phyloP scores from a whole-genome alignment of 2,113 vertebrate genomes.

The Pyxicephalus adspersus region DNA sequence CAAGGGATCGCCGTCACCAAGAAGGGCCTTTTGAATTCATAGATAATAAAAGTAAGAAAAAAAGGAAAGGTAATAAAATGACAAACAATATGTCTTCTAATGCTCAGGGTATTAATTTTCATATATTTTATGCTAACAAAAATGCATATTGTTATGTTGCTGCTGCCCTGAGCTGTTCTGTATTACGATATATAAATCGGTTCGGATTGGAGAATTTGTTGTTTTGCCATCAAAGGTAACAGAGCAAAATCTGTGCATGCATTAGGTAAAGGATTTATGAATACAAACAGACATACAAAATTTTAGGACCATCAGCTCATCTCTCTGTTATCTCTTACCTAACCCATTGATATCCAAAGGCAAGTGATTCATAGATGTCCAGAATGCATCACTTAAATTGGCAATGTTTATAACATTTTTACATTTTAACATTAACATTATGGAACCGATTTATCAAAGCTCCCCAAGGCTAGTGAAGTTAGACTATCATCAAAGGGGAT shows the following conservation, averaged over 20 bases:
- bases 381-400: too few species aligned
- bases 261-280: too few species aligned
- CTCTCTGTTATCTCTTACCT: too few species aligned
- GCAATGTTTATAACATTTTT: too few species aligned
- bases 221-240: background rate
- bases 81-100: constrained; percentile 27
- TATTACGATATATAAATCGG: background rate
- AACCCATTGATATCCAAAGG: too few species aligned
- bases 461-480: too few species aligned
- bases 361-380: too few species aligned
- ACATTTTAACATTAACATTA: too few species aligned
- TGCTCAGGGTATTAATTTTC: constrained; percentile 39
- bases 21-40: constrained; percentile 20
- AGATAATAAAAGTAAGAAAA: background rate
- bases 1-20: constrained; percentile 48
- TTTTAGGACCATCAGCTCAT: too few species aligned
- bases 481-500: too few species aligned
- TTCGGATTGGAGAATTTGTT: constrained; percentile 7
- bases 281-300: too few species aligned
- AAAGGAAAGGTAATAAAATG: constrained; percentile 12
- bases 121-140: constrained; percentile 33
- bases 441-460: too few species aligned
- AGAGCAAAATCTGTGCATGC: background rate
- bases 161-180: background rate
- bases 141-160: constrained; percentile 4